Evolutionary conservation across 2,888 invertebrate species (phyloP).

Genomic region (Pemphredon lugubris): DNA sequence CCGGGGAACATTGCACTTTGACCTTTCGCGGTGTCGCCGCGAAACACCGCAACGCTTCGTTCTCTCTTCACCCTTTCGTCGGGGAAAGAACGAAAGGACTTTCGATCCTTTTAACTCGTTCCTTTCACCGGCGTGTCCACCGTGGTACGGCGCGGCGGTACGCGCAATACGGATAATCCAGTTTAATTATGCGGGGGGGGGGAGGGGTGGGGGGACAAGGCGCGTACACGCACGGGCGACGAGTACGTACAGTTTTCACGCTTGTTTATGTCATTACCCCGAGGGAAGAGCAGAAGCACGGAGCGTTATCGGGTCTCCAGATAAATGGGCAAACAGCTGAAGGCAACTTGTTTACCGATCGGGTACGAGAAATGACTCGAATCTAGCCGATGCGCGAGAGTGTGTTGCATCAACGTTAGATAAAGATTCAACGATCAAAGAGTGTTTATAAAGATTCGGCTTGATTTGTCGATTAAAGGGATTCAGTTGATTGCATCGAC

Average conservation of each 20-base stretch:
- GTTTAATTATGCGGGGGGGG: constrained; percentile 32
- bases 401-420: neutral
- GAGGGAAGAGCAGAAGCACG: constrained; percentile 12
- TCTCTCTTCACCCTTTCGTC: too few species aligned
- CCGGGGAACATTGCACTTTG: too few species aligned
- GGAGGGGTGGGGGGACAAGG: constrained; percentile 39
- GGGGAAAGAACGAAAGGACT: too few species aligned
- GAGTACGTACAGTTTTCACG: neutral
- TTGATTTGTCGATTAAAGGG: too few species aligned
- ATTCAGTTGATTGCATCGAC: too few species aligned
- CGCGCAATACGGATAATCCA: constrained; percentile 6
- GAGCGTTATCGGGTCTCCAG: constrained; percentile 54
- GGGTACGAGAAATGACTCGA: neutral
- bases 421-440: neutral
- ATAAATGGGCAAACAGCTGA: constrained; percentile 50
- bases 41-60: too few species aligned
- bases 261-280: constrained; percentile 54
- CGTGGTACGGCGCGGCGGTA: constrained; percentile 29
- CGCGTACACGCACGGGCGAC: constrained; percentile 18
- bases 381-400: neutral
- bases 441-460: too few species aligned
- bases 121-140: neutral
- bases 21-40: too few species aligned
- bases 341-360: constrained; percentile 53
- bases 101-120: neutral